phyloP scores from a whole-genome alignment of 2,888 invertebrate species.

The Metalampra italica region DNA sequence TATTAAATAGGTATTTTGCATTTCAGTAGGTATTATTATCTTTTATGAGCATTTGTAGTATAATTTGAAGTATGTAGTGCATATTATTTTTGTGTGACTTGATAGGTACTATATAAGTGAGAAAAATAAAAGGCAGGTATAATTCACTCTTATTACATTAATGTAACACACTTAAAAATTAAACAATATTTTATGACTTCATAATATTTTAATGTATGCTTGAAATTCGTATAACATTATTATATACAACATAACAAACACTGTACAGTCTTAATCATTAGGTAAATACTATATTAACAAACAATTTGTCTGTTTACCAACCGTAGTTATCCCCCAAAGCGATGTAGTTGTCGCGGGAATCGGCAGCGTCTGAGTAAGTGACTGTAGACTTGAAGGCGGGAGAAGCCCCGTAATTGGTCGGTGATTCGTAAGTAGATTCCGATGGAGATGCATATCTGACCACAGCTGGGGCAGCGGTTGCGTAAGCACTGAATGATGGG shows the following conservation, averaged over 20 bases:
- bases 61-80: too few relatives aligned
- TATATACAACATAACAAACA: not conserved
- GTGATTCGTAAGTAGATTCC: constrained; percentile 1
- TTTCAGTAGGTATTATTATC: too few relatives aligned
- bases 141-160: too few relatives aligned
- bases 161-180: not conserved
- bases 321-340: constrained; percentile 74
- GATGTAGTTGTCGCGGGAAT: constrained; percentile 81
- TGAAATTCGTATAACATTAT: too few relatives aligned
- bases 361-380: constrained; percentile 73
- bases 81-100: too few relatives aligned
- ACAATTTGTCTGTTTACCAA: constrained; percentile 38
- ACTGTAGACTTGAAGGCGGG: constrained; percentile 63
- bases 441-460: constrained; percentile 6
- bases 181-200: not conserved
- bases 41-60: too few relatives aligned
- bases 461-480: constrained; percentile 15
- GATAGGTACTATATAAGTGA: too few relatives aligned
- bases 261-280: not conserved
- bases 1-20: too few relatives aligned
- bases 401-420: constrained; percentile 22
- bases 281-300: not conserved
- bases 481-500: constrained; percentile 45
- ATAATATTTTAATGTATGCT: not conserved
- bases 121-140: too few relatives aligned